phyloP scores from a whole-genome alignment of 2,797 vertebrate species.

The Monodelphis domestica region DNA sequence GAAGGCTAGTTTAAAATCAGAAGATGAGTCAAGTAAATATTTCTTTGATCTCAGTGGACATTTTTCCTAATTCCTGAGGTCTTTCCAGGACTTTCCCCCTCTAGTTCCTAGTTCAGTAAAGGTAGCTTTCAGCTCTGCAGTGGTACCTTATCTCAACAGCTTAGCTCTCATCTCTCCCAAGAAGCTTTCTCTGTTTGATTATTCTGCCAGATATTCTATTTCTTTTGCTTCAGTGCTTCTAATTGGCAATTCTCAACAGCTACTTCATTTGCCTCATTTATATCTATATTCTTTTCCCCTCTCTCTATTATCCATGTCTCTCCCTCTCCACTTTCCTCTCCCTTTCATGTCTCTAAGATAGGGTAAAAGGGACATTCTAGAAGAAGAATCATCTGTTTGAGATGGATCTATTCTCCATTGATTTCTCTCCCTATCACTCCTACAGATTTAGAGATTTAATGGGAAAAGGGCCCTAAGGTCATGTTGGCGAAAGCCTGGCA shows the following conservation, averaged over 20 bases:
- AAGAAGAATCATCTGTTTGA: background rate
- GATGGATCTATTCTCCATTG: background rate
- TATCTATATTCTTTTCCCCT: background rate
- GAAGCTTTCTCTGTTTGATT: background rate
- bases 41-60: background rate
- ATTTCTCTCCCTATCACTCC: background rate
- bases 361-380: background rate
- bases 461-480: too few species aligned
- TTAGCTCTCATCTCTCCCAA: background rate
- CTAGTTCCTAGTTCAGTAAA: background rate
- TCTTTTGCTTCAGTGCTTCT: background rate
- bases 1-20: slow-evolving; percentile 12
- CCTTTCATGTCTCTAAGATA: background rate
- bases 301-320: background rate
- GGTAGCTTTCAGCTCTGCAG: background rate
- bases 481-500: too few species aligned
- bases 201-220: background rate
- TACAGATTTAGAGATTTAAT: background rate
- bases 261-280: background rate
- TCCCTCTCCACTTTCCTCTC: background rate
- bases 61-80: slow-evolving; percentile 6
- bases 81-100: background rate
- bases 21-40: background rate
- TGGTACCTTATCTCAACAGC: background rate
- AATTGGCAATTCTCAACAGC: background rate